Conservation (phyloP, 2,113 vertebrate species). For the Vanacampus margaritifer region DNA sequence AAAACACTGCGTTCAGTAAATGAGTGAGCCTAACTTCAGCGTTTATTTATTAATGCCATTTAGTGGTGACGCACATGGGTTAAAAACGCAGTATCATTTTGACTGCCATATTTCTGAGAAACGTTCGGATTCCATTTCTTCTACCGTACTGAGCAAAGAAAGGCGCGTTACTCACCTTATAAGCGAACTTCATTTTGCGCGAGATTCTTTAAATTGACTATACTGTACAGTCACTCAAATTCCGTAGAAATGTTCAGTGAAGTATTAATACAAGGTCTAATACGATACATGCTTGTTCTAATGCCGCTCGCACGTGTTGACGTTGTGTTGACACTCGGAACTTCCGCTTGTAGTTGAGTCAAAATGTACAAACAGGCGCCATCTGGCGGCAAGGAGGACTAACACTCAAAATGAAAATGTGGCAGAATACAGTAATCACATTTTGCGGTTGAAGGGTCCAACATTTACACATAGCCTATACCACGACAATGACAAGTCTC, state of each 20-base stretch:
- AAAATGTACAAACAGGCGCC: not conserved
- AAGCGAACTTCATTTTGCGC: slow-evolving; percentile 74
- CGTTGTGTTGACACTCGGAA: slow-evolving; percentile 52
- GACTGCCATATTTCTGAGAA: not conserved
- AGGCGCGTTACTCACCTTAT: slow-evolving; percentile 59
- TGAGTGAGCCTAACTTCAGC: not conserved
- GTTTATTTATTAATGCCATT: not conserved
- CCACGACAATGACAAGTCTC: too few relatives aligned
- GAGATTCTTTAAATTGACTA: not conserved
- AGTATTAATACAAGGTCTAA: not conserved
- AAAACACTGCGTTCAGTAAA: too few relatives aligned
- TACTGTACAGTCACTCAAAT: slow-evolving; percentile 4
- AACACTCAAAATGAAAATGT: too few relatives aligned
- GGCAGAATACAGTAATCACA: too few relatives aligned
- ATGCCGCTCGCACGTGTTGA: slow-evolving; percentile 36
- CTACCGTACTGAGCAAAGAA: not conserved
- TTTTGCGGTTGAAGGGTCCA: too few relatives aligned
- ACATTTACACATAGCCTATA: too few relatives aligned
- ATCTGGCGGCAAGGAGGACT: slow-evolving; percentile 25
- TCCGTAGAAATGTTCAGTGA: not conserved
- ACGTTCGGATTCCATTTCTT: not conserved
- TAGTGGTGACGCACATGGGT: not conserved
- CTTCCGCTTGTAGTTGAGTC: slow-evolving; percentile 21
- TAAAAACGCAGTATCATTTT: not conserved
- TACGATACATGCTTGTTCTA: slow-evolving; percentile 16